These are phyloP conservation scores for Drosophila monieri DNA, from an alignment of 2,888 invertebrate species.

Conservation along the genomic window DNA sequence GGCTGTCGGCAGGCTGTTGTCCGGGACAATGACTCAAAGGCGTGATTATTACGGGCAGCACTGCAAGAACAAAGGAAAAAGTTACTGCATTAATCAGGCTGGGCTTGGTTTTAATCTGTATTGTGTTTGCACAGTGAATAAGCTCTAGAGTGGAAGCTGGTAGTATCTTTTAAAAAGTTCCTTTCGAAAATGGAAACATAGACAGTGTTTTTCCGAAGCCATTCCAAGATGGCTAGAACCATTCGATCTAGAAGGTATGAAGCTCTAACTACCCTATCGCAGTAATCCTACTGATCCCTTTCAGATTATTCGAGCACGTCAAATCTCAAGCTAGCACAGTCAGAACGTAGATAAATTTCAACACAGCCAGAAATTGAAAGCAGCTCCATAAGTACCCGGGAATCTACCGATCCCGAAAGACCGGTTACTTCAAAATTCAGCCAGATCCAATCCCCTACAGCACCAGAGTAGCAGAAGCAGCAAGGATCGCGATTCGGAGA, in stretches of 20 bases:
- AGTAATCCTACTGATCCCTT: constrained; percentile 29
- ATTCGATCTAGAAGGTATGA: too few relatives aligned
- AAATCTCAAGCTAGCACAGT: constrained; percentile 3
- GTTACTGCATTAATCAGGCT: constrained; percentile 8
- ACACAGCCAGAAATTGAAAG: constrained; percentile 38
- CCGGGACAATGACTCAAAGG: constrained; percentile 40
- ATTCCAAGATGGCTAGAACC: too few relatives aligned
- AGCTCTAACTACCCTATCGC: background rate
- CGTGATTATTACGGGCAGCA: constrained; percentile 17
- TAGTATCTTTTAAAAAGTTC: too few relatives aligned
- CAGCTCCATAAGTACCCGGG: constrained; percentile 1
- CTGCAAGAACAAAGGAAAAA: constrained; percentile 34
- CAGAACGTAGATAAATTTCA: constrained; percentile 45
- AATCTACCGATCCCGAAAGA: constrained; percentile 8
- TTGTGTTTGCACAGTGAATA: background rate
- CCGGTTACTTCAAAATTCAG: background rate
- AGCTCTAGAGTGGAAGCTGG: background rate
- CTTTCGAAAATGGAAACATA: too few relatives aligned
- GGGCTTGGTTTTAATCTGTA: background rate
- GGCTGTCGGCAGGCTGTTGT: constrained; percentile 12
- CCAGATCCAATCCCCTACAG: background rate
- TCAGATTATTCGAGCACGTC: background rate
- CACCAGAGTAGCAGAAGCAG: background rate
- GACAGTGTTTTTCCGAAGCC: too few relatives aligned
- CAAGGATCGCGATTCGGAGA: background rate